These are phyloP conservation scores for Apostichopus californicus DNA, from an alignment of 35 echinoderm and acorn worm species.

Conservation along the genomic window DNA sequence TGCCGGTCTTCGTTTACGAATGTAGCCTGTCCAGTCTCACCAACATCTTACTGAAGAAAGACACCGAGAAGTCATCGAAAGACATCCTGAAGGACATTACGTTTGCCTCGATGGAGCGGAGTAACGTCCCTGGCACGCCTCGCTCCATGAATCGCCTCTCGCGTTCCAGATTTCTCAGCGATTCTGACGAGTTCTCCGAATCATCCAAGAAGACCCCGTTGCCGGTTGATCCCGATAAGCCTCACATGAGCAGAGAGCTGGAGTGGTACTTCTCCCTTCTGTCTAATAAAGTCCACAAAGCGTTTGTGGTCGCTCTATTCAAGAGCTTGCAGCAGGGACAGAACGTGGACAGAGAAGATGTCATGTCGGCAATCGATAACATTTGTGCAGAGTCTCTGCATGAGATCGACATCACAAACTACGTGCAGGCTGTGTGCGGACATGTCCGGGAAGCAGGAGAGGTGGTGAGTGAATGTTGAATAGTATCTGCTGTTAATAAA, in stretches of 20 bases:
- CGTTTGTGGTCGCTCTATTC: conserved; percentile 89
- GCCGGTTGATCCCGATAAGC: background rate
- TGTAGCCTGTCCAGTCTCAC: conserved; percentile 71
- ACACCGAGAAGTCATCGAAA: conserved; percentile 6
- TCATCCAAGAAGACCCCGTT: background rate
- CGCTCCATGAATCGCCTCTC: conserved; percentile 7
- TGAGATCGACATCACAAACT: conserved; percentile 94
- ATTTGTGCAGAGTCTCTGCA: conserved; percentile 83
- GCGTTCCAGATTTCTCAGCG: background rate
- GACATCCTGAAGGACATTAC: conserved; percentile 81
- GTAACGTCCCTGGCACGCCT: background rate
- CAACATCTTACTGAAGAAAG: conserved; percentile 61
- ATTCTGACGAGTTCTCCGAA: conserved; percentile 31
- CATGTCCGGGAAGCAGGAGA: conserved; percentile 75
- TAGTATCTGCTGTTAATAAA: no score
- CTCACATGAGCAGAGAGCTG: conserved; percentile 66
- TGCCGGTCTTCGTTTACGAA: conserved; percentile 94
- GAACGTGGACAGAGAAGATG: conserved; percentile 72
- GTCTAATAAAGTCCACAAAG: conserved; percentile 64
- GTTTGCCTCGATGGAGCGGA: conserved; percentile 58
- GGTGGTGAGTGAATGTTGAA: conserved; percentile 36
- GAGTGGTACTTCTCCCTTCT: conserved; percentile 68
- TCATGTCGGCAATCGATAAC: conserved; percentile 77
- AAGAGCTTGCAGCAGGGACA: conserved; percentile 77
- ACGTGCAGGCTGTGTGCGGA: conserved; percentile 83